These are phyloP conservation scores for Zele albiditarsus DNA, from an alignment of 2,888 invertebrate genomes.

Conservation along the genomic window DNA sequence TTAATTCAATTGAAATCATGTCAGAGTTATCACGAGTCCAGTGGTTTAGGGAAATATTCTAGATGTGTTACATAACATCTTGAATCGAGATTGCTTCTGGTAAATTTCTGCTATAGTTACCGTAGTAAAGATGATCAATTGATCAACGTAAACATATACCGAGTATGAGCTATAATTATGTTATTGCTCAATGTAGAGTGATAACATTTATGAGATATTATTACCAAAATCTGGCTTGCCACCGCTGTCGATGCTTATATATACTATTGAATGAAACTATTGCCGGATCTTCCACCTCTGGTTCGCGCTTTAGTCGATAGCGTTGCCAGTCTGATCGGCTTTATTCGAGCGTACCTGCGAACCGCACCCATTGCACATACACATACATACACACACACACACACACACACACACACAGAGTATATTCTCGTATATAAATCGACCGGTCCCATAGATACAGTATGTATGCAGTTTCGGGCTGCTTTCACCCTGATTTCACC, in stretches of 20 bases:
- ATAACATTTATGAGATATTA: neutral
- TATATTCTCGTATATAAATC: neutral
- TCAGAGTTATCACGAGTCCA: too few species aligned
- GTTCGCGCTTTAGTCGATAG: constrained; percentile 16
- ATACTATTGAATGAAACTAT: neutral
- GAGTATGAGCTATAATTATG: too few species aligned
- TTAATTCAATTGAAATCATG: too few species aligned
- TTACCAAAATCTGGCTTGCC: neutral
- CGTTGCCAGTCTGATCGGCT: constrained; percentile 33
- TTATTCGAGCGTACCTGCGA: constrained; percentile 13
- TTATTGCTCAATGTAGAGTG: too few species aligned
- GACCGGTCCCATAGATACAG: neutral
- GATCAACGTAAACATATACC: too few species aligned
- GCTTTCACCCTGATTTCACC: neutral
- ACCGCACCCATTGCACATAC: constrained; percentile 22
- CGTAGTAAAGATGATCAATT: too few species aligned
- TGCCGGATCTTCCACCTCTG: neutral
- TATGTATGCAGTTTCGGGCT: neutral
- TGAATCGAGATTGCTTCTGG: too few species aligned
- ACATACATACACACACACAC: neutral
- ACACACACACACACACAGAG: neutral
- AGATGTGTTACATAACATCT: too few species aligned
- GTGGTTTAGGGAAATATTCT: too few species aligned
- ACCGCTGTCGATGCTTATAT: neutral
- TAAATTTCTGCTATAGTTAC: too few species aligned